Evolutionary conservation across 2,113 vertebrate genomes (phyloP), one percentile per base, ranked within the genome.

Genomic region (Entelurus aequoreus): DNA sequence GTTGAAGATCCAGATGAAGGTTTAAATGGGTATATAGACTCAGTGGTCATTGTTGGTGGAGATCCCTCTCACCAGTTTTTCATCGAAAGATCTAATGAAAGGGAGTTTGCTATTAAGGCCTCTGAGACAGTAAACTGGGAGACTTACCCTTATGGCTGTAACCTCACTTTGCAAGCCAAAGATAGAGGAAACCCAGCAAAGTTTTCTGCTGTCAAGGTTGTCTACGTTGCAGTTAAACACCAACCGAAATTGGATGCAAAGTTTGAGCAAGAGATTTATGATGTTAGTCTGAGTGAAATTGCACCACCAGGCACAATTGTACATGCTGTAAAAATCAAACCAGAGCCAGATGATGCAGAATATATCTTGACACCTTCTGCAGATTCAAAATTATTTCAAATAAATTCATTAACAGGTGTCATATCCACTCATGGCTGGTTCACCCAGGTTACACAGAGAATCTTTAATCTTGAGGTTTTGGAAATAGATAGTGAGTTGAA

Each of bases 141-240:
- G 28, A 86, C 47, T 46, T 92, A 90, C 65, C 92, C 94, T 0
- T 88, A 93, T 37, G 95, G 95, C 59, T 92, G 85, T 68, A 98
- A 98, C 54, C 87, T 99, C 11, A 97, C 93, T 40, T 88, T 99
- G 54, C 96, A 99, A 86, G 96, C 95, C 0, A 94, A 92, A 81
- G 97, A 99, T 79, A 92, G 80, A 49, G 97, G 97, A 13, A 92
- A 88, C 36, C 96, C 96, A 37, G 92, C 92, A 59, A 95, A 93
- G 64, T 90, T 92, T 66, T 99, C 97, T 48, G 85, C 89, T 0
- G 76, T 91, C 5, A 92, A 90, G 59, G 67, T 90, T 1, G 84
- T 95, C 28, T 91, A 93, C 47, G 87, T 98, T 42, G 76, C 76
- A 65, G 87, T 91, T 58, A 91, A 88, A 64, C 83, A 75, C 69